Evolutionary conservation across 64 coral and sea anemone species (phyloP).

Genomic region (Anthopleura sola): DNA sequence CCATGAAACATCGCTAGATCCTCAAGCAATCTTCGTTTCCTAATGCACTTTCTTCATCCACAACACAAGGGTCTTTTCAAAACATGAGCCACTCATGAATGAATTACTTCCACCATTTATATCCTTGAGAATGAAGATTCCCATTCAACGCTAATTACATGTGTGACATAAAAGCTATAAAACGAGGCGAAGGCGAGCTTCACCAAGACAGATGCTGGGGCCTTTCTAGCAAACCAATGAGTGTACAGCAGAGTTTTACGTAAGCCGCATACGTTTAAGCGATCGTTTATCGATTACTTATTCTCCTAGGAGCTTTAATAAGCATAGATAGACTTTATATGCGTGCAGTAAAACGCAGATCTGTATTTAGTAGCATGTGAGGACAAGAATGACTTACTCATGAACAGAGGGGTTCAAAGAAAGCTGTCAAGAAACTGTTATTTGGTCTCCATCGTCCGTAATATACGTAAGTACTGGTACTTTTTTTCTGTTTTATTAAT

Average conservation of each 20-base stretch:
- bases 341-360: neutral
- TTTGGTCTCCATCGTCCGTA: neutral
- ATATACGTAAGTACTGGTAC: neutral
- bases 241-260: neutral
- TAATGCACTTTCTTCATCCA: neutral
- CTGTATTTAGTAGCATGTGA: neutral
- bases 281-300: neutral
- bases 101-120: neutral
- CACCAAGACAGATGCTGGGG: neutral
- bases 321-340: neutral
- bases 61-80: neutral
- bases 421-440: neutral
- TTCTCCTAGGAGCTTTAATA: neutral
- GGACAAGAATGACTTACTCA: neutral
- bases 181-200: neutral
- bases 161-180: neutral
- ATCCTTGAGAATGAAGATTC: neutral
- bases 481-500: neutral
- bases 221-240: neutral
- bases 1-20: neutral
- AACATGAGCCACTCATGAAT: neutral
- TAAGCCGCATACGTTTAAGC: neutral
- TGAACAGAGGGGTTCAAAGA: neutral
- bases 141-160: neutral
- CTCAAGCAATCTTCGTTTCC: neutral